A percentile compares a stretch with the other conserved stretches of the same genome.
These are phyloP conservation scores for Vollenhovia emeryi DNA, from an alignment of 1,140 invertebrate species.

Conservation along the genomic window DNA sequence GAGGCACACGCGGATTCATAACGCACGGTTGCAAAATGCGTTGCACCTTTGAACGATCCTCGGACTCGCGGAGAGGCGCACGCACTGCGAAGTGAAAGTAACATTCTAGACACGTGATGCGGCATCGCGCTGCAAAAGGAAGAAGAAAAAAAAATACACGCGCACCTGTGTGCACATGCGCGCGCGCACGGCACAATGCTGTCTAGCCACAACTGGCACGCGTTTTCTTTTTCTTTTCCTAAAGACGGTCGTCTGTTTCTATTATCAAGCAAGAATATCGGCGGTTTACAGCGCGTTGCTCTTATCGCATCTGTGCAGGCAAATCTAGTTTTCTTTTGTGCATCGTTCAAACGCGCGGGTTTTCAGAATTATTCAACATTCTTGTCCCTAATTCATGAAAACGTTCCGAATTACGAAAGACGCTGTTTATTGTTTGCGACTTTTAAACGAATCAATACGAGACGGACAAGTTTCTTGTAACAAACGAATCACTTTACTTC, in stretches of 20 bases:
- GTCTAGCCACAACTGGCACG: conserved; percentile 16
- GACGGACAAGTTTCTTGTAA: background rate
- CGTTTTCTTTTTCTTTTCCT: conserved; percentile 3
- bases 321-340: background rate
- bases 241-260: background rate
- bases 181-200: conserved; percentile 2
- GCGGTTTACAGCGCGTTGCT: background rate
- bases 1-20: conserved; percentile 57
- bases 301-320: background rate
- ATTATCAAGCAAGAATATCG: background rate
- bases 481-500: background rate
- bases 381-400: background rate
- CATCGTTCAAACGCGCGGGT: background rate
- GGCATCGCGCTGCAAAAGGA: conserved; percentile 57
- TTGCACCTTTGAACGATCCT: conserved; percentile 54
- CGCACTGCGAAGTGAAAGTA: conserved; percentile 74
- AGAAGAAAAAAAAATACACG: conserved; percentile 38
- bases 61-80: conserved; percentile 17
- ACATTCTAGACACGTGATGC: conserved; percentile 76
- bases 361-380: background rate
- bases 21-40: conserved; percentile 61
- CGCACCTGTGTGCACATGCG: conserved; percentile 33
- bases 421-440: background rate
- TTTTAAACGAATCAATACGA: background rate
- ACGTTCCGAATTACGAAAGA: background rate